Percentiles rank a stretch among this genome's conserved stretches.
These are phyloP conservation scores for Loris lydekkerianus DNA, from an alignment of 2,797 vertebrate genomes.

Conservation along the genomic window DNA sequence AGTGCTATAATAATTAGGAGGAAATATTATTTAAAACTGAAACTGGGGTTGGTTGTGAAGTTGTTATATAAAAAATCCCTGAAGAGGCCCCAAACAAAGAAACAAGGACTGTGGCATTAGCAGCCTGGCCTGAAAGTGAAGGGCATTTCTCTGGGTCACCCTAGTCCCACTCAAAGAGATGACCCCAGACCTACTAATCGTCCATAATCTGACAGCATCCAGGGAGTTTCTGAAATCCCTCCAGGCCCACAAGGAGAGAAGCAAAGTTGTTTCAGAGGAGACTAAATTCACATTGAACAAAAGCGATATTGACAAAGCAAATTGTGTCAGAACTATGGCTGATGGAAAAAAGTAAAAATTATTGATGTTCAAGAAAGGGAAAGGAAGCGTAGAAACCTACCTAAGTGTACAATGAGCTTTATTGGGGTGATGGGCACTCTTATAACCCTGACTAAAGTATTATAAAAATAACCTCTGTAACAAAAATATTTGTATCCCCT, in stretches of 20 bases:
- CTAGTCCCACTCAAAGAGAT: neutral
- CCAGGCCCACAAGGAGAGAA: neutral
- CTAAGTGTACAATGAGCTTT: neutral
- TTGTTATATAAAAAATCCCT: neutral
- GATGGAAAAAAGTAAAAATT: neutral
- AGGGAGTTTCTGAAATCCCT: neutral
- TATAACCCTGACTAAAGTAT: neutral
- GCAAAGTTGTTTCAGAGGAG: conserved; percentile 34
- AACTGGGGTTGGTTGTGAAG: neutral
- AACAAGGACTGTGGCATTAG: neutral
- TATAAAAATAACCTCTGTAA: neutral
- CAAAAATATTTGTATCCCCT: neutral
- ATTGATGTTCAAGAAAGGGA: neutral
- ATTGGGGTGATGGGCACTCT: neutral
- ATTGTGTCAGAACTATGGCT: neutral
- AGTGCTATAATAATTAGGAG: neutral
- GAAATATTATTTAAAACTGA: conserved; percentile 1
- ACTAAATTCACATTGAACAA: conserved; percentile 20
- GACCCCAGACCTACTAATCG: neutral
- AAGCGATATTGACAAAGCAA: conserved; percentile 38
- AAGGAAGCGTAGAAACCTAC: neutral
- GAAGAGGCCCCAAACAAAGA: neutral
- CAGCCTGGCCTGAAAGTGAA: neutral
- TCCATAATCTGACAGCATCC: neutral
- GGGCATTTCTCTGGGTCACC: neutral